Base-by-base conservation (phyloP, 2,113 vertebrate genomes). In the Argyrosomus japonicus region DNA sequence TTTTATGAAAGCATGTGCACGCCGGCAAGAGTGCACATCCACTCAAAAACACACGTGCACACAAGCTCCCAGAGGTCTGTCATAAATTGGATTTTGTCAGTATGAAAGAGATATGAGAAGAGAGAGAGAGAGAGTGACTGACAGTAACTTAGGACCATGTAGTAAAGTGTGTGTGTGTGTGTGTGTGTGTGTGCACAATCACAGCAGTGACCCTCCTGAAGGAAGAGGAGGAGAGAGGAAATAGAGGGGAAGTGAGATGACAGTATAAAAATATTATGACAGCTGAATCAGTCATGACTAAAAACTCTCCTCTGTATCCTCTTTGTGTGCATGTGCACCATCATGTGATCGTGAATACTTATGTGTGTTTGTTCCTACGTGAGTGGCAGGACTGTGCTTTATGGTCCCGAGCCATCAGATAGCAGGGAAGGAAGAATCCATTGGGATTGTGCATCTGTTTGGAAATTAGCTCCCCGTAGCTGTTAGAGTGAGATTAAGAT, bases 1-100 rank as follows among this genome's bases (percentile, higher is more conserved):
- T 60, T 75, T 72, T 71, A 78, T 56, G n/a, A 72, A 68, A 54
- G 27, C 47, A 50, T 62, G 3, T 88, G 62, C 82, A 93, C 87
- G 92, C 77, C 75, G 70, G 54, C 43, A 87, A 48, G 40, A 56
- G 48, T 48, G n/a, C 45, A 64, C 56, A 50, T 43, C 19, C 13
- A 23, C 54, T 68, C 69, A 68, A 45, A 50, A 13, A 68, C 45
- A 62, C 58, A 78, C 5, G 19, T 9, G 21, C 25, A 45, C 47
- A 74, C 43, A 54, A 14, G 29, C 58, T 68, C 65, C 50, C 36
- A 60, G 19, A 69, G 43, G 53, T 73, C 67, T 79, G 87, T 75
- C 45, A 61, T 91, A 88, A 93, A 90, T 93, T 94, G 82, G 89
- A 80, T 64, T 93, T 91, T 71, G 73, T 79, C 89, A 83, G 82